Evolutionary conservation across 1,140 invertebrate species (phyloP).

Genomic region (Chironomus tepperi): DNA sequence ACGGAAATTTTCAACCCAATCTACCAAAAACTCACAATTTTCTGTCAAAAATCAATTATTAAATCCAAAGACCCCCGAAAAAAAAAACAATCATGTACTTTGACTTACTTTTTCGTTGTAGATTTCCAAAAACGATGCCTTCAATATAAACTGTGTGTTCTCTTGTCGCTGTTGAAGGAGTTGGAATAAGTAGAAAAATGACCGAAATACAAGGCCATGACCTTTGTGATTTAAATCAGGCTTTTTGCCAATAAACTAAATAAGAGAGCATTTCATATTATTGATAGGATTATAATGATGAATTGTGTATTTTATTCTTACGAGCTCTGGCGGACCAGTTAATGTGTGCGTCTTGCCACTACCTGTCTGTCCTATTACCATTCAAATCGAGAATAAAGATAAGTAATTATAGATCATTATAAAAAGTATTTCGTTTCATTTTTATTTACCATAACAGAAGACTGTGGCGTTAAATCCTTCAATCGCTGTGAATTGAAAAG

Average conservation of each 20-base stretch:
- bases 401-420: no score
- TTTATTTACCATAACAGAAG: conserved; percentile 79
- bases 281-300: background rate
- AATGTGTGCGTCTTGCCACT: conserved; percentile 94
- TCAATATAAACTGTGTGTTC: conserved; percentile 69
- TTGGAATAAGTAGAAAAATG: conserved; percentile 84
- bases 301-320: conserved; percentile 40
- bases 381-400: no score
- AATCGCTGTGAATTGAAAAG: conserved; percentile 45
- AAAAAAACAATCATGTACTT: conserved; percentile 29
- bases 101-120: conserved; percentile 85
- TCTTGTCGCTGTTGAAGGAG: conserved; percentile 65
- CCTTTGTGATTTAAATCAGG: conserved; percentile 44
- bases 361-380: conserved; percentile 62
- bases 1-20: no score
- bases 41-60: no score
- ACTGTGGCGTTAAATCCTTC: conserved; percentile 89
- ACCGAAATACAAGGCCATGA: conserved; percentile 78
- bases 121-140: conserved; percentile 90
- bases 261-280: conserved; percentile 18
- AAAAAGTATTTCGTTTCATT: no score
- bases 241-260: conserved; percentile 34
- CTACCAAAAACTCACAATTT: no score
- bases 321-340: conserved; percentile 80
- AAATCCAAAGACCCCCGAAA: background rate